Base-by-base conservation (phyloP, 2,888 invertebrate species). In the Myathropa florea region DNA sequence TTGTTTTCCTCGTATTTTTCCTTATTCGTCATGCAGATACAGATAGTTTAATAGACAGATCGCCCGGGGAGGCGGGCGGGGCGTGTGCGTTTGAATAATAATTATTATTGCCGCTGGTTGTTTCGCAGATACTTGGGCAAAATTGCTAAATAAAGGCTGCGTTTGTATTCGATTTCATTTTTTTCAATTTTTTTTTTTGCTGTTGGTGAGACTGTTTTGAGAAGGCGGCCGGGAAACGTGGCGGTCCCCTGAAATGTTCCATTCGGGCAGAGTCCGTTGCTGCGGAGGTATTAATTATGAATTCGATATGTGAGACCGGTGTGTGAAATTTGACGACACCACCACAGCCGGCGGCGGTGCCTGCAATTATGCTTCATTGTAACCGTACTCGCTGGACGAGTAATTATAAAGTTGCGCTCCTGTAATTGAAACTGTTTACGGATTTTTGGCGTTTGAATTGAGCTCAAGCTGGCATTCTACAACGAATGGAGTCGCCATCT, bases 1-100 rank as follows among this genome's bases (percentile, higher is more conserved):
- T 81, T 75, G 67, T 68, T 73, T 75, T 67, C 73, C 67, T 75
- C 67, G 73, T 73, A 75, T 75, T 75, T 46, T 81, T 81, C 81
- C 81, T 75, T 75, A 81, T 81, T 81, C 81, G 81, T 70, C 81
- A 81, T 81, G 68, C 68, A 81, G 81, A 81, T 75, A 59, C 73
- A 64, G 75, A 81, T 75, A 68, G 73, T 80, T 80, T 53, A 60
- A 65, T 67, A 72, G 60, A 67, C 65, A 75, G 18, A 1, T 33
- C 59, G 46, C 24, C 14, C 3, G 18, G n/a, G 63, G 14, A 21
- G 18, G 18, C 30, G 60, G 28, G 24, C 57, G 61, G 53, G 68
- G 67, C 63, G 75, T 39, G 30, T 75, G 68, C 73, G 81, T 80
- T 81, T 70, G 81, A 81, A 81, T 75, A 80, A 75, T 81, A 81